Conservation (phyloP, 23 tunicate species). For the Trididemnum clinides region DNA sequence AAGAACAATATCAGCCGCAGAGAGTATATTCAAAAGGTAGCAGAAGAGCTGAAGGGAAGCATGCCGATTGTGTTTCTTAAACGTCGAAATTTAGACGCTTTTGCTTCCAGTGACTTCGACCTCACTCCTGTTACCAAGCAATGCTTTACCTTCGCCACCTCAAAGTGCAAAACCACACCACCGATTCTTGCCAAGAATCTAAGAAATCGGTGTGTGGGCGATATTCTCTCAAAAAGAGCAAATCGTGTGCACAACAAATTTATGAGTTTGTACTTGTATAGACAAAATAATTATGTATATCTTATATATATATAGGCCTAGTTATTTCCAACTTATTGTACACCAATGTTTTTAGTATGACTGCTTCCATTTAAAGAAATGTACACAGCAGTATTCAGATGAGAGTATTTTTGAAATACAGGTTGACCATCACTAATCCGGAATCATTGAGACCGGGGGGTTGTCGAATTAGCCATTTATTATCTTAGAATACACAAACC, state of each 20-base stretch:
- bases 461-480: no score
- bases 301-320: no score
- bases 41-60: not conserved
- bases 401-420: no score
- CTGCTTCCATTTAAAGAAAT: no score
- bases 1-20: constrained; percentile 10
- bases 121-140: not conserved
- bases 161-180: constrained; percentile 14
- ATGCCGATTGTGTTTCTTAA: not conserved
- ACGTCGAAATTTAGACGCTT: not conserved
- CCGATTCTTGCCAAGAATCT: not conserved
- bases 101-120: not conserved
- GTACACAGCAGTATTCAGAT: no score
- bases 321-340: no score
- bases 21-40: constrained; percentile 8
- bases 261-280: not conserved
- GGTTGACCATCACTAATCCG: no score
- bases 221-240: not conserved
- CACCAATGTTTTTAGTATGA: no score
- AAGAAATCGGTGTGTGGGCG: not conserved
- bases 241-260: not conserved
- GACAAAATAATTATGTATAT: no score
- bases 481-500: no score
- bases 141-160: not conserved
- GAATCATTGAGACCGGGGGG: no score